Evolutionary conservation across 2,797 vertebrate species (phyloP), one percentile per base, ranked within the genome.

Genomic region (Echeneis naucrates): DNA sequence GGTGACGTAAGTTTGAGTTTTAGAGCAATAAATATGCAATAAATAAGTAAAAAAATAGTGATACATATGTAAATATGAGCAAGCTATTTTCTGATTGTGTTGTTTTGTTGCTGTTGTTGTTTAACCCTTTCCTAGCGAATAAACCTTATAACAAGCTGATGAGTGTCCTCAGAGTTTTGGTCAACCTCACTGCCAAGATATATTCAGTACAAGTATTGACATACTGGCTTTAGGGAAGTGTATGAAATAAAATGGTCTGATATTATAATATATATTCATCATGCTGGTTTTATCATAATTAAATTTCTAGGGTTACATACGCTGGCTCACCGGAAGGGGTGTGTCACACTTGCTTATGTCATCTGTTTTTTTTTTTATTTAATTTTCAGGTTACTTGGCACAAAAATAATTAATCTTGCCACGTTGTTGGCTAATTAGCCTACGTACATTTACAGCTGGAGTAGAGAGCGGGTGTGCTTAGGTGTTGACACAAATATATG

Each of bases 351-450:
- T 24, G 27, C 50, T 37, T n/a, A 42, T 68, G 12, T 42, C 72
- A 53, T 73, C 50, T 61, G n/a, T 38, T 40, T 61, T 55, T 54
- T 40, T 61, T 55, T 54, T 23, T 67, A 68, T 78, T 56, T 11
- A 58, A 74, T 62, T 77, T 61, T 52, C 57, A 69, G 21, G 64
- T 72, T 77, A 54, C 55, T 44, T 44, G 60, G 66, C 60, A 60
- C 65, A 60, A 70, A 70, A 73, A 45, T 44, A 13, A 37, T 45
- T 50, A 73, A 70, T 67, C 60, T 23, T 0, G 14, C 5, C 38
- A 2, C 62, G 35, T 42, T 63, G 53, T 59, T 58, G 66, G 64
- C 63, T 57, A 75, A 80, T 75, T 45, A 59, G 61, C 30, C 40
- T 30, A 7, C 51, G n/a, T 63, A 77, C 21, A 51, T 42, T 63